Evolutionary conservation across 2,113 vertebrate genomes (phyloP), one percentile per base, ranked within the genome.

Genomic region (Engystomops pustulosus): DNA sequence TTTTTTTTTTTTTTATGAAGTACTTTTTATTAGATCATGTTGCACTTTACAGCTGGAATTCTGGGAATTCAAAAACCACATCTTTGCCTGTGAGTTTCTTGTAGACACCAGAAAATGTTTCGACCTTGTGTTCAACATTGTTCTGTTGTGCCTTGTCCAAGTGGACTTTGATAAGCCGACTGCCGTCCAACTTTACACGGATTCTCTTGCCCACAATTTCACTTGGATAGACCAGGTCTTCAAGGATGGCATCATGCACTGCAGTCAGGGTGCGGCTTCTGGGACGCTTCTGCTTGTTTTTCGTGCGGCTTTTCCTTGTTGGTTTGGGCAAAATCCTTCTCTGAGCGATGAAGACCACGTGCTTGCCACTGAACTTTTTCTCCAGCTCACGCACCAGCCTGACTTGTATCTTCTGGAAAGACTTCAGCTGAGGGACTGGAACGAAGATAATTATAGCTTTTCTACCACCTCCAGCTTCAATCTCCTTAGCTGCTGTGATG

Each of bases 41-140:
- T 91, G 89, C 87, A 91, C 86, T 93, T 96, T 96, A 99, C 94
- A 99, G 93, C 89, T 99, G 98, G 93, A 98, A 98, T 91, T 99
- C 98, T 84, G 98, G 98, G 93, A 99, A 99, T 90, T 99, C 98
- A 89, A 99, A 99, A 87, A 97, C 94, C 60, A 99, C 98, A 76
- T 99, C 98, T 93, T 99, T 99, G 93, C 98, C 98, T 79, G 98
- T 99, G 91, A 99, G 97, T 91, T 99, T 99, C 95, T 99, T 99
- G 93, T 99, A 99, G 89, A 99, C 98, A 87, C 97, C 97, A 89
- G 98, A 96, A 91, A 99, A 99, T 41, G 98, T 99, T 90, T 99
- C 98, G 67, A 99, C 97, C 98, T 99, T 99, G 93, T 99, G 98
- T 91, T 99, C 98, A 78, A 99, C 97, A 36, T 99, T 99, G 93